Percentiles rank a stretch among this genome's conserved stretches.
These are phyloP conservation scores for Hyaena hyaena DNA, from an alignment of 2,113 vertebrate species.

Conservation along the genomic window DNA sequence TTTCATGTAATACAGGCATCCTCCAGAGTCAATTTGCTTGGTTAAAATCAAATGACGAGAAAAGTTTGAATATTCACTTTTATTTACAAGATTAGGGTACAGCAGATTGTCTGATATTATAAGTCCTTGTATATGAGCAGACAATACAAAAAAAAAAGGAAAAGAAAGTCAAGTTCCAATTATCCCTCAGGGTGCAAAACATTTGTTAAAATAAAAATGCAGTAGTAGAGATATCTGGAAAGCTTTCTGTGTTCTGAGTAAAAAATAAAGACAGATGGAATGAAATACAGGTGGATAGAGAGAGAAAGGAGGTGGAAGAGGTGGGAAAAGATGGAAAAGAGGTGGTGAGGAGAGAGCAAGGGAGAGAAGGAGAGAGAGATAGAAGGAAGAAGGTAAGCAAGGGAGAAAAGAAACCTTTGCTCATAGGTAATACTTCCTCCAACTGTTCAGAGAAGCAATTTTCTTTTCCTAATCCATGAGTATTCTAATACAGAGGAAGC, in stretches of 20 bases:
- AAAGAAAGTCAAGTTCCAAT: background rate
- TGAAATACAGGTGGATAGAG: background rate
- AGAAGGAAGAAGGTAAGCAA: background rate
- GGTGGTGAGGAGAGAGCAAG: fast-evolving
- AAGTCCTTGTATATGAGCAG: background rate
- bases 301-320: fast-evolving
- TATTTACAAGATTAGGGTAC: background rate
- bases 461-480: background rate
- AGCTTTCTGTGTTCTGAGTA: background rate
- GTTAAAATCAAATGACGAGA: background rate
- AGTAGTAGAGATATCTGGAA: background rate
- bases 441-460: background rate
- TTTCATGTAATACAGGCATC: background rate
- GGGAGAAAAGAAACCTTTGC: background rate
- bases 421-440: background rate
- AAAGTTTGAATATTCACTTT: slow-evolving; percentile 31
- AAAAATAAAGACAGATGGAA: background rate
- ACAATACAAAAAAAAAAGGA: background rate
- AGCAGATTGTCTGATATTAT: background rate
- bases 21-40: background rate
- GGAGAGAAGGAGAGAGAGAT: fast-evolving
- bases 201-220: background rate
- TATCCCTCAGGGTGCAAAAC: background rate
- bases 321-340: fast-evolving
- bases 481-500: background rate